Base-by-base conservation (phyloP, 2,888 invertebrate genomes). In the Polymixis flavicincta region DNA sequence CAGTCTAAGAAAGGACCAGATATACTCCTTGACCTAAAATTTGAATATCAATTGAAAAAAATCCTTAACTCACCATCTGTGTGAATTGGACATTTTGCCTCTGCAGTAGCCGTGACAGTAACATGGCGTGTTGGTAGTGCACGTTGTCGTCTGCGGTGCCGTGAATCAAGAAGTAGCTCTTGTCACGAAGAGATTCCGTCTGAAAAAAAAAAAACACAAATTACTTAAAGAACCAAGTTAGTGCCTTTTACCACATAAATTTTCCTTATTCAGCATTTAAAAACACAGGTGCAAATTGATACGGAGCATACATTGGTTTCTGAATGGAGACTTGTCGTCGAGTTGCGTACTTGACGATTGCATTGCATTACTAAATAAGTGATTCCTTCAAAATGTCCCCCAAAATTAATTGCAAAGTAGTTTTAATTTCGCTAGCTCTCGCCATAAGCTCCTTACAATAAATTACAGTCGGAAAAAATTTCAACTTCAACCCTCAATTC, bases 101-200 rank as follows among this genome's bases (percentile, higher is more conserved):
- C 91, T 99, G 99, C 86, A 99, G 97, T 75, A 98, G 97, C 91
- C 98, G 98, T 6, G 99, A 98, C 89, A 99, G 97, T 92, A 99
- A 97, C 97, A 99, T 98, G 14, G 99, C 98, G 93, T 99, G 99
- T 92, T 99, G 99, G 95, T 99, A 99, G 93, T 99, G 99, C 1
- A 99, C 99, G 94, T 99, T 99, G 92, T 99, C 99, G 91, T 99
- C 99, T 25, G 98, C 97, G 7, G 99, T 99, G 74, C 99, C 99
- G 94, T 99, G 99, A 78, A 99, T 97, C 73, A 99, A 94, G 92
- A 99, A 97, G 94, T 98, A 99, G 82, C 98, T 97, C 93, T 99
- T 99, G 88, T 97, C 97, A 14, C 96, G 94, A 84, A 97, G 93
- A 0, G 94, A 92, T 5, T 93, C 93, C 82, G 92, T 94, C 96